These are phyloP conservation scores for Calidris pugnax DNA, from an alignment of 2,113 vertebrate species.

Conservation along the genomic window DNA sequence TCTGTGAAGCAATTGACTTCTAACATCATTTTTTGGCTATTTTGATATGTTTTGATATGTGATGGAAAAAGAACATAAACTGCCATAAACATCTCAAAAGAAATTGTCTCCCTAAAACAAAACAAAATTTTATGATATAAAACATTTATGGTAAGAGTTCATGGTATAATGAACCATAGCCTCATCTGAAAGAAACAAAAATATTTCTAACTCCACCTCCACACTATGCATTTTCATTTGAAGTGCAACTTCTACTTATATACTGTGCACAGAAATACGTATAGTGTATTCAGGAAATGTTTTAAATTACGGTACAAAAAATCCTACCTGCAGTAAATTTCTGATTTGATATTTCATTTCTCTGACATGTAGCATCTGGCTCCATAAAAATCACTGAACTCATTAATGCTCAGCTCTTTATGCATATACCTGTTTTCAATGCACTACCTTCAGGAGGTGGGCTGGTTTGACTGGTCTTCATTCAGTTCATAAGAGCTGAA, in stretches of 20 bases:
- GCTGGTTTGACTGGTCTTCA: not conserved
- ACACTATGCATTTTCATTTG: not conserved
- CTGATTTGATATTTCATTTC: not conserved
- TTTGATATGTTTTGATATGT: not conserved
- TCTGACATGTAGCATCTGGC: not conserved
- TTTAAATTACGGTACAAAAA: not conserved
- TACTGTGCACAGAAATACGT: not conserved
- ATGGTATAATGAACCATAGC: not conserved
- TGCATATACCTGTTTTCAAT: not conserved
- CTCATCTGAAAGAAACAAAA: not conserved
- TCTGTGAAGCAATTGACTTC: not conserved
- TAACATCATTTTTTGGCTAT: not conserved
- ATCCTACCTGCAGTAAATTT: not conserved
- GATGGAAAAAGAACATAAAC: not conserved
- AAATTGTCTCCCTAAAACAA: not conserved
- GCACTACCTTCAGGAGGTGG: not conserved
- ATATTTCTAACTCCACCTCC: not conserved
- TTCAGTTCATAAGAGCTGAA: not conserved
- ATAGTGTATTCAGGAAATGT: not conserved
- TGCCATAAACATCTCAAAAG: not conserved
- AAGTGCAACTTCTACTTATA: not conserved
- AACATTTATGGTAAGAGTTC: not conserved
- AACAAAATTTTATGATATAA: not conserved
- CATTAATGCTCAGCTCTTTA: not conserved
- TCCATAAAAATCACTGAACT: not conserved